phyloP scores from a whole-genome alignment of 1,140 invertebrate genomes.

The Chrysomallon squamiferum region DNA sequence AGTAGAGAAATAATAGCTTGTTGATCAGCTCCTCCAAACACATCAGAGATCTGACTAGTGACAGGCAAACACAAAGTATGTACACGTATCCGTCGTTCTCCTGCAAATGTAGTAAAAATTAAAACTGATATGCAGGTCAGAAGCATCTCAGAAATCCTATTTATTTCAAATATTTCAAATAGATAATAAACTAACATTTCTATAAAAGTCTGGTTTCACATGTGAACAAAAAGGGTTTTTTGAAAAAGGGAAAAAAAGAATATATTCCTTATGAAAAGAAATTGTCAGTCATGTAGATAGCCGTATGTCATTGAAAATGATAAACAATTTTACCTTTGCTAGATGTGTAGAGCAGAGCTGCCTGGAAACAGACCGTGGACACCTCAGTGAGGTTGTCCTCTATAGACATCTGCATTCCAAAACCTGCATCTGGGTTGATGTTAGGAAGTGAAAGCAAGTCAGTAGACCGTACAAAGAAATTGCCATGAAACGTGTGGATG shows the following conservation, averaged over 20 bases:
- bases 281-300: no score
- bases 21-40: conserved; percentile 92
- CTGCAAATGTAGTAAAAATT: no score
- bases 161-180: background rate
- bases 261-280: no score
- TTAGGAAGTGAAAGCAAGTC: conserved; percentile 96
- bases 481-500: conserved; percentile 98
- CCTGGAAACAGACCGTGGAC: conserved; percentile 95
- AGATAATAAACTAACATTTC: background rate
- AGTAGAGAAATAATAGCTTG: conserved; percentile 91
- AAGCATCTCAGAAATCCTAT: background rate
- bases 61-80: conserved; percentile 96
- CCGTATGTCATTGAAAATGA: no score
- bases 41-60: conserved; percentile 80
- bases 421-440: conserved; percentile 97
- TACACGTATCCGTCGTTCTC: conserved; percentile 95
- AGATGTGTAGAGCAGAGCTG: conserved; percentile 96
- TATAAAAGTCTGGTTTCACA: conserved; percentile 2
- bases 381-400: conserved; percentile 89
- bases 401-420: conserved; percentile 96
- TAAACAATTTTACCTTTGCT: conserved; percentile 97
- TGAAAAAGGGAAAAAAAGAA: no score
- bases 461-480: conserved; percentile 98
- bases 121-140: no score
- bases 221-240: no score